Base-by-base conservation (phyloP, 2,113 vertebrate genomes). In the Collichthys lucidus region DNA sequence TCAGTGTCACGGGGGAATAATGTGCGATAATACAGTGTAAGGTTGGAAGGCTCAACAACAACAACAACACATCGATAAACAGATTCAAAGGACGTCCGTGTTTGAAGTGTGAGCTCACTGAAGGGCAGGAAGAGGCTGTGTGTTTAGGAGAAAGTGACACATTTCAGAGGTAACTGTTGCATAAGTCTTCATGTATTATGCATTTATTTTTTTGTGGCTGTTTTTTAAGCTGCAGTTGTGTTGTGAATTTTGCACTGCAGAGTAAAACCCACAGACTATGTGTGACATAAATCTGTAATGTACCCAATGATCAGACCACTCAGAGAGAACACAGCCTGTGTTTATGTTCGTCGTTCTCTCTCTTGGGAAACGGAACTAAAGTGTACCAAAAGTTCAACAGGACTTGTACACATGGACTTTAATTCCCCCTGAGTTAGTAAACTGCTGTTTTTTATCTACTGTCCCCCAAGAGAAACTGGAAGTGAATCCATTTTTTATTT, bases 1-100 rank as follows among this genome's bases (percentile, higher is more conserved):
- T 88, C 86, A 40, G 72, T 52, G 60, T 80, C 86, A 64, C 70
- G 3, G 49, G 77, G 84, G 86, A 82, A 85, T 73, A 76, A 76
- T 75, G 83, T 70, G 79, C 7, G 63, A 86, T 65, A 82, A 75
- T 77, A 66, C 74, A 44, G 62, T 2, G 4, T 70, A 35, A 57
- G 79, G 77, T 57, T 73, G 59, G 62, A 49, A 75, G 22, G 60
- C 68, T 70, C 55, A 78, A 65, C 24, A 79, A 67, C 57, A n/a
- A n/a, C n/a, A 71, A 56, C 47, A 74, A 40, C 56, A 49, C 73
- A 70, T 74, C 19, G 65, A 40, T 29, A 56, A 66, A 60, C 35
- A 17, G 7, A 71, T 72, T 81, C 20, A 66, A 35, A 61, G 59
- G 60, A 62, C 77, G 31, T 74, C 17, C 49, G 11, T 72, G 46